Conservation (phyloP, 2,797 vertebrate species). For the Poeciliopsis gracilis region DNA sequence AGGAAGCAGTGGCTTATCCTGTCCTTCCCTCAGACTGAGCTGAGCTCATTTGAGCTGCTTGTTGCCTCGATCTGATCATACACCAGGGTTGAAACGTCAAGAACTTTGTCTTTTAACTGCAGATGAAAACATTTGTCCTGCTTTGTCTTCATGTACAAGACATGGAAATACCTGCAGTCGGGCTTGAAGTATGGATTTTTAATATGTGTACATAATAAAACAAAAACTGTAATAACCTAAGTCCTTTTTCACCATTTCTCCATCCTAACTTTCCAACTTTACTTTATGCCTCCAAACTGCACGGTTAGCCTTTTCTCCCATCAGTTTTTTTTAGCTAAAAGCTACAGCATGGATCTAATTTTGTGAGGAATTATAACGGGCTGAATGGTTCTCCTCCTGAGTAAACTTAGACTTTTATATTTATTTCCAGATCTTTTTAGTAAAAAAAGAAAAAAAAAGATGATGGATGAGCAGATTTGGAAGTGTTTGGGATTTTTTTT, state of each 20-base stretch:
- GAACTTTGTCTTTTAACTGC: neutral
- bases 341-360: neutral
- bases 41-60: neutral
- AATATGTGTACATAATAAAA: neutral
- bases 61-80: neutral
- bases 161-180: neutral
- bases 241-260: neutral
- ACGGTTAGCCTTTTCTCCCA: no score
- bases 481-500: slow-evolving; percentile 64
- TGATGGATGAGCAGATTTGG: slow-evolving; percentile 60
- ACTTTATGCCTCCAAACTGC: neutral
- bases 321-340: neutral
- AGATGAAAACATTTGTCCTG: neutral
- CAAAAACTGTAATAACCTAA: neutral
- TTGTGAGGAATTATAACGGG: neutral
- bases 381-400: neutral
- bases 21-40: neutral
- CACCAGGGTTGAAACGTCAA: neutral
- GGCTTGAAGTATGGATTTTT: neutral
- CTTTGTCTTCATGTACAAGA: neutral
- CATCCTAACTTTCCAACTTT: neutral
- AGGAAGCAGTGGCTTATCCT: neutral
- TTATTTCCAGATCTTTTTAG: slow-evolving; percentile 12
- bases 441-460: neutral
- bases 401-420: neutral